Base-by-base conservation (phyloP, 2,888 invertebrate species). In the Aleiodes testaceus region DNA sequence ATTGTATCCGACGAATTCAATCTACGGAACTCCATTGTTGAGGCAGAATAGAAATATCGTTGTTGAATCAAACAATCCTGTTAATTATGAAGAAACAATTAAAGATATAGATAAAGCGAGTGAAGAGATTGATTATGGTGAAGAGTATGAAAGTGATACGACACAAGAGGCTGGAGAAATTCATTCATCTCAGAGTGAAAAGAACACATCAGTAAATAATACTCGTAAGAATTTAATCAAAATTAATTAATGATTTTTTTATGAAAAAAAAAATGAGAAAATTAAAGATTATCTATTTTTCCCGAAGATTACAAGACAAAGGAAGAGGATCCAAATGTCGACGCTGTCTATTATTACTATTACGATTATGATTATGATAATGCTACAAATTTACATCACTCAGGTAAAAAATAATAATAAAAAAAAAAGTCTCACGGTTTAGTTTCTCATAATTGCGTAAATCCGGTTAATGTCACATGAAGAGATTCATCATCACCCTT, bases 291-390 rank as follows among this genome's bases (percentile, higher is more conserved):
- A 49, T 49, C 88, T 77, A 78, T 85, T 72, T 88, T 88, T 74
- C 89, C 88, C 78, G 80, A 87, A 69, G 81, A 87, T 20, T 88
- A 87, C 79, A 80, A 74, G 18, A 68, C 55, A 9, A 70, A 75
- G 11, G 64, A 47, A 53, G 66, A 66, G 45, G 63, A 71, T 18
- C 14, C 67, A 49, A 71, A 72, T 67, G 69, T 50, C 50, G 50
- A 68, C 12, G 74, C 61, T 42, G 44, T 49, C 22, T 49, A 53
- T 52, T 70, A 55, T 16, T 82, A 82, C 70, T 79, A 83, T 69
- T 84, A 84, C 71, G 83, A 85, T 64, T 82, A 85, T 65, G 84
- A 85, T 66, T 83, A 84, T 61, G 83, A 82, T n/a, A 82, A 79
- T 68, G 78, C 73, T 20, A 84, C 81, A 70, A 72, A 59, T 64